Evolutionary conservation across 1,140 invertebrate genomes (phyloP), one percentile per base, ranked within the genome.

Genomic region (Diorhabda sublineata): DNA sequence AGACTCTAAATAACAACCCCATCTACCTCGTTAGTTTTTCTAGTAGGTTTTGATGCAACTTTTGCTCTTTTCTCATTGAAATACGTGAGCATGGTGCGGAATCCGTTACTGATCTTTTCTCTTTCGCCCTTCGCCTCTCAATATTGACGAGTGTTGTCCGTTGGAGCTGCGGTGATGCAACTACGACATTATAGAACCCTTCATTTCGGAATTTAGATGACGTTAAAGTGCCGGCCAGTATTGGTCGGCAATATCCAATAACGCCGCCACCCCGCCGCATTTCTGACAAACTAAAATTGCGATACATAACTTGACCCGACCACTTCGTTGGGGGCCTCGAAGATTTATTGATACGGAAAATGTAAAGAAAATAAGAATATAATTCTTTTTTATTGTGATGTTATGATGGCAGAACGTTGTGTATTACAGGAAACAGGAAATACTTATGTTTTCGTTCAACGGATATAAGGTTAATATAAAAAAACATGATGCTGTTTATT

Each of bases 181-280:
- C 63, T 8, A 52, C 6, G 47, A 52, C 47, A n/a, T 6, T 52
- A 52, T 52, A n/a, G 47, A 56, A 64, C 70, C 69, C 73, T 67
- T 73, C 73, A 67, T 77, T 71, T 73, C 71, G 76, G 77, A 78
- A 78, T 78, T 78, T 78, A 77, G 77, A 78, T 78, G 75, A 78
- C 77, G 76, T 76, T 76, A 73, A 71, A 64, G 59, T 67, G 67
- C 72, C 72, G 73, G 66, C 75, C 71, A 73, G 76, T 70, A 78
- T 76, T 77, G 77, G 77, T 73, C 73, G 76, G 72, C 75, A 74
- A 74, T 75, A 78, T 78, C 77, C 77, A 78, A 78, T 78, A 78
- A 77, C 60, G 67, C 26, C 26, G 26, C 67, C 67, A 63, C 76
- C 47, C 72, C 75, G 76, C 77, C 77, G 47, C 47, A 75, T 75